Base-by-base conservation (phyloP, 2,888 invertebrate genomes). In the Polyommatus icarus region DNA sequence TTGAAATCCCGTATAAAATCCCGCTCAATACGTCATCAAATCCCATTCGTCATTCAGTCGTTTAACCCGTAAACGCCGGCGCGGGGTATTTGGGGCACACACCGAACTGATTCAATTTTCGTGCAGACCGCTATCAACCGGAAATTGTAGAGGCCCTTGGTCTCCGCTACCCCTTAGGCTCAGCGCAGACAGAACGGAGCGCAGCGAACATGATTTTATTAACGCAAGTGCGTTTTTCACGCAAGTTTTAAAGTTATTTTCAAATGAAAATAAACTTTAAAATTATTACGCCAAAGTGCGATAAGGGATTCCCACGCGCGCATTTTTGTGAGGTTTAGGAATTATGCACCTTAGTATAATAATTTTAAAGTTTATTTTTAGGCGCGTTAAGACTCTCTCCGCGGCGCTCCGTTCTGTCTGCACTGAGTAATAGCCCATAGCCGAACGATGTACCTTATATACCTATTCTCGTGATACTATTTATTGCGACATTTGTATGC, bases 131-230 rank as follows among this genome's bases (percentile, higher is more conserved):
- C 82, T 81, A 81, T 80, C 81, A 80, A 79, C 71, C 84, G 85
- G 85, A 85, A 84, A 84, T 85, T 83, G 84, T 82, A 84, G 83
- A 83, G 82, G 83, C 83, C 81, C 81, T 82, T 79, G 81, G 81
- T 79, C 79, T 80, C 80, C 81, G 78, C 79, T 79, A 78, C 79
- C 77, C 78, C 10, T 46, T 10, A 12, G 46, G 46, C 46, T 46
- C 46, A 46, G 46, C 46, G 46, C 46, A 46, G 46, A 46, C 46
- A 12, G 46, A 12, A 46, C 46, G 46, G 46, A 46, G 46, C 10
- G 10, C 46, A 46, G 10, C 10, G 46, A 2, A 40, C 2, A 36
- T 7, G 36, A 36, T 46, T 46, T 46, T 46, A 46, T 10, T 10
- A 46, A 46, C 46, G 46, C 46, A 46, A 24, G 24, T 24, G 24